Percentiles rank a stretch among this genome's conserved stretches.
These are phyloP conservation scores for Petrocephalus schoutedeni DNA, from an alignment of 2,797 vertebrate species.

Conservation along the genomic window DNA sequence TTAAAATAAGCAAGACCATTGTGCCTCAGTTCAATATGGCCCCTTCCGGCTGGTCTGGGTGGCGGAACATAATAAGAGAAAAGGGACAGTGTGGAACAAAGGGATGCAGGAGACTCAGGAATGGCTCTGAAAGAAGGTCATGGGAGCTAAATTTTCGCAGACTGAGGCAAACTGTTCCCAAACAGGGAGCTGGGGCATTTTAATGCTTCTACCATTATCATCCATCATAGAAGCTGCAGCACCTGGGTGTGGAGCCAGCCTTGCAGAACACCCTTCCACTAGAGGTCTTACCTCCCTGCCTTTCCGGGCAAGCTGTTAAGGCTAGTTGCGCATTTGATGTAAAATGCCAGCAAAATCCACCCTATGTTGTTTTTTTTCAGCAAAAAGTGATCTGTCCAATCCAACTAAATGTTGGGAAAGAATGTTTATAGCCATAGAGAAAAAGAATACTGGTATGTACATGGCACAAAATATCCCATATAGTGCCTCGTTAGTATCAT, in stretches of 20 bases:
- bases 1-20: neutral
- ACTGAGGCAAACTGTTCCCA: neutral
- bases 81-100: neutral
- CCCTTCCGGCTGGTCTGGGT: neutral
- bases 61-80: neutral
- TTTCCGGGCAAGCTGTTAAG: constrained; percentile 1
- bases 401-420: neutral
- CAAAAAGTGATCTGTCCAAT: neutral
- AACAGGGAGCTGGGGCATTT: neutral
- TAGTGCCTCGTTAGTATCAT: neutral
- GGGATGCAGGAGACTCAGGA: neutral
- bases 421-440: neutral
- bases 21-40: neutral
- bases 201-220: neutral
- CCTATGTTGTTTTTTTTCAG: neutral
- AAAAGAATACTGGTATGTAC: neutral
- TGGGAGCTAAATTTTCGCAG: neutral
- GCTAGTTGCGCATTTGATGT: neutral
- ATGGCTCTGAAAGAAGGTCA: neutral
- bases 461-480: neutral
- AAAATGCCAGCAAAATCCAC: neutral
- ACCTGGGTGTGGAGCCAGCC: neutral
- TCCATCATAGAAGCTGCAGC: neutral
- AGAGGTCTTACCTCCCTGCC: neutral
- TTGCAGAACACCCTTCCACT: neutral